These are phyloP conservation scores for Steinernema khuongi DNA, from an alignment of 1,140 invertebrate species.

Conservation along the genomic window DNA sequence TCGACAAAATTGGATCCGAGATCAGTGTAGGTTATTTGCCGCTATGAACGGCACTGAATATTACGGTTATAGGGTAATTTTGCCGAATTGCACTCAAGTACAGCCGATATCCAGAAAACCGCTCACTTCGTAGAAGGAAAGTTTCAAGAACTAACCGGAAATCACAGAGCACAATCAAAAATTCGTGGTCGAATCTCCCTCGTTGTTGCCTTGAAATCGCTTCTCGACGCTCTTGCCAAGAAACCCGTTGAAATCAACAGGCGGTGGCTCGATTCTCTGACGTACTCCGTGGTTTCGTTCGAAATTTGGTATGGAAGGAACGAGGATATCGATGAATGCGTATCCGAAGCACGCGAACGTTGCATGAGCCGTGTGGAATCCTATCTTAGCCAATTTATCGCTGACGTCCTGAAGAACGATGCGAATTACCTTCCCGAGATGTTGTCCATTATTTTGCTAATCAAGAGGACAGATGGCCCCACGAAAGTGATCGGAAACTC, in stretches of 20 bases:
- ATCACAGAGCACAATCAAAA: background rate
- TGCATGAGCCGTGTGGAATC: background rate
- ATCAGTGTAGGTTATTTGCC: conserved; percentile 41
- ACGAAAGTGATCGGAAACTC: background rate
- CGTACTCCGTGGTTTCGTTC: background rate
- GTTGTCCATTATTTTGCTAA: background rate
- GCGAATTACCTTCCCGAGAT: background rate
- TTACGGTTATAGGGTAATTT: background rate
- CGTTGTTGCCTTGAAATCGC: background rate
- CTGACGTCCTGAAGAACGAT: background rate
- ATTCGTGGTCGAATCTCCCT: background rate
- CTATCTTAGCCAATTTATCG: background rate
- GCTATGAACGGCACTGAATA: background rate
- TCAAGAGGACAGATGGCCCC: background rate
- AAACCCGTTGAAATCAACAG: background rate
- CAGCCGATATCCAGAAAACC: background rate
- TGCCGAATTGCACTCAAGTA: background rate
- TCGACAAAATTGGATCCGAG: conserved; percentile 49
- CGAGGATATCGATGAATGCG: background rate
- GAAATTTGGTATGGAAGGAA: background rate
- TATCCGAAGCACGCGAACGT: background rate
- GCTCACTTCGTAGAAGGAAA: background rate
- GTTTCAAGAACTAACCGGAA: background rate
- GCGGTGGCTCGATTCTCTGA: background rate
- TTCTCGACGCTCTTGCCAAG: background rate